Evolutionary conservation across 37 sponge, comb jelly and placozoan genomes (phyloP).

Genomic region (Cladorhizidae sp.): DNA sequence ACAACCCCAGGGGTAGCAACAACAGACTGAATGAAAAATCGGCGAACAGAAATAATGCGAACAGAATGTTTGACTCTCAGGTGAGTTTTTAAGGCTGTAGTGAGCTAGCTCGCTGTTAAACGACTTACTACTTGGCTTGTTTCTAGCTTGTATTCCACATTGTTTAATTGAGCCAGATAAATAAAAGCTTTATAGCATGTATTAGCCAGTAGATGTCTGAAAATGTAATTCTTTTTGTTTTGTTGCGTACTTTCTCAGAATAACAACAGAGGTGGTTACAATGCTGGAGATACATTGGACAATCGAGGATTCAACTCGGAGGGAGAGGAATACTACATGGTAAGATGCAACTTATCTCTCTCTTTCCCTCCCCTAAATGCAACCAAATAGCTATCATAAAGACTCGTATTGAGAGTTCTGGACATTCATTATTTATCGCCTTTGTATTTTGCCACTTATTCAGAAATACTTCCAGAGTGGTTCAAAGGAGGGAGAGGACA

Average conservation of each 20-base stretch:
- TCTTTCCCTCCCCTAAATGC: too few relatives aligned
- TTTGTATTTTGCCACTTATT: too few relatives aligned
- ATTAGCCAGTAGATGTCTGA: too few relatives aligned
- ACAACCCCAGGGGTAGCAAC: slow-evolving; percentile 97
- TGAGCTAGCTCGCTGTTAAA: background rate
- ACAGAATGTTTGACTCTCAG: slow-evolving; percentile 98
- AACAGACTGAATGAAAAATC: slow-evolving; percentile 96
- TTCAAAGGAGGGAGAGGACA: background rate
- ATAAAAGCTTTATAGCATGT: too few relatives aligned
- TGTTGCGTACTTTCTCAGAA: slow-evolving; percentile 61
- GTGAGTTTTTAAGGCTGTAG: slow-evolving; percentile 36
- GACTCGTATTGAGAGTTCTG: background rate
- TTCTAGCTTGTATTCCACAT: too few relatives aligned
- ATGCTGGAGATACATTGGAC: slow-evolving; percentile 79
- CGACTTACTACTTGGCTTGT: too few relatives aligned
- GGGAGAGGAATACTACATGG: slow-evolving; percentile 83
- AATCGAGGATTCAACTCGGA: slow-evolving; percentile 57
- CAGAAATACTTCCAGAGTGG: slow-evolving; percentile 93
- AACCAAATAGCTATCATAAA: background rate
- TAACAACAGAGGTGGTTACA: slow-evolving; percentile 98
- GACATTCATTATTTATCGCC: background rate
- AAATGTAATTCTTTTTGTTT: too few relatives aligned
- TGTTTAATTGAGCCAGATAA: too few relatives aligned
- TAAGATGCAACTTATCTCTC: too few relatives aligned
- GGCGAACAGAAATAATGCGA: slow-evolving; percentile 92